phyloP scores from a whole-genome alignment of 2,888 invertebrate species.

The Mesochorus sp. region DNA sequence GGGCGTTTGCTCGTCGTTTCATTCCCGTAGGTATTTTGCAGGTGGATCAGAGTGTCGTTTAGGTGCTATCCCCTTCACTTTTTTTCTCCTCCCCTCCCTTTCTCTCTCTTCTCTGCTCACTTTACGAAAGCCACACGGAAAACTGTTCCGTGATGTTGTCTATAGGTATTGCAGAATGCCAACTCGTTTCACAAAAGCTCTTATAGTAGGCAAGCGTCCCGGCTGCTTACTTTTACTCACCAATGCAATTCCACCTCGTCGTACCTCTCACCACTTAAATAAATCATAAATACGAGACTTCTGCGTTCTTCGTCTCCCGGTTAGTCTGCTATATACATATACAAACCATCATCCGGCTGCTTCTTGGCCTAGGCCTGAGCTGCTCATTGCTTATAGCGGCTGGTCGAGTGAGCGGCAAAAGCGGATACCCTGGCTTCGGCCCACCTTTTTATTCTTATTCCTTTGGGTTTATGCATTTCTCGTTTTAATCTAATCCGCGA shows the following conservation, averaged over 20 bases:
- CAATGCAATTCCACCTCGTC: constrained; percentile 61
- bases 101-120: constrained; percentile 43
- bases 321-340: constrained; percentile 24
- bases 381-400: constrained; percentile 59
- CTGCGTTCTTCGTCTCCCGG: constrained; percentile 64
- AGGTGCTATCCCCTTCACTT: constrained; percentile 51
- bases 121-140: constrained; percentile 1
- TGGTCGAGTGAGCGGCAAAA: constrained; percentile 49
- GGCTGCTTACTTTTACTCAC: constrained; percentile 42
- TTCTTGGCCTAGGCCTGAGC: constrained; percentile 54
- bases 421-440: background rate
- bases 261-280: constrained; percentile 72
- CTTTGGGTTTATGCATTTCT: constrained; percentile 75
- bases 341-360: constrained; percentile 14
- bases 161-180: constrained; percentile 4
- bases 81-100: constrained; percentile 53
- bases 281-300: constrained; percentile 78
- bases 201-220: constrained; percentile 7
- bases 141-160: background rate
- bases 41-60: constrained; percentile 5
- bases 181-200: constrained; percentile 24
- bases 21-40: constrained; percentile 30
- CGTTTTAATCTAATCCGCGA: constrained; percentile 81
- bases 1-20: constrained; percentile 61
- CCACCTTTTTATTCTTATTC: constrained; percentile 48